phyloP scores from a whole-genome alignment of 2,113 vertebrate genomes.

The Lamprotornis superbus region DNA sequence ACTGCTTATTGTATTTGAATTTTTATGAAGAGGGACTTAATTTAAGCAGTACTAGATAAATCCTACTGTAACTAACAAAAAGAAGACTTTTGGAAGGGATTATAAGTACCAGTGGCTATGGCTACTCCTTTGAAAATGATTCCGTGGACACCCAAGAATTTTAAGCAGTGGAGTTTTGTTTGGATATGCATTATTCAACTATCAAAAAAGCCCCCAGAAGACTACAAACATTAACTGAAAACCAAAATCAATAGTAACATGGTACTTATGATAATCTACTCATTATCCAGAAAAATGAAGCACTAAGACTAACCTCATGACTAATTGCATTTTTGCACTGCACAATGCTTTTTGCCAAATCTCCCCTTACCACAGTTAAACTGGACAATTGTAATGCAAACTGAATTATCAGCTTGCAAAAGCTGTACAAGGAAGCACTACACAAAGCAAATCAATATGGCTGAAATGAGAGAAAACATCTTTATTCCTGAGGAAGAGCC shows the following conservation, averaged over 20 bases:
- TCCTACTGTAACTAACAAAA: neutral
- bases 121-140: neutral
- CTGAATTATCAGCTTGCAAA: neutral
- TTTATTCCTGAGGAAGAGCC: neutral
- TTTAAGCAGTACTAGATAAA: neutral
- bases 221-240: neutral
- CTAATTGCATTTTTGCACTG: neutral
- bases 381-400: neutral
- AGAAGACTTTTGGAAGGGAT: neutral
- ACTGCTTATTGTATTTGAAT: neutral
- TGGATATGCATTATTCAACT: neutral
- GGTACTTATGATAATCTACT: neutral
- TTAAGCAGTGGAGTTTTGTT: neutral
- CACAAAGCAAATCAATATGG: neutral
- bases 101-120: neutral
- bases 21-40: neutral
- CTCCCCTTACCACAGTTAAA: neutral
- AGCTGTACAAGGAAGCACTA: neutral
- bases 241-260: neutral
- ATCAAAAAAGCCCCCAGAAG: neutral
- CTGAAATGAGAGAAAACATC: neutral
- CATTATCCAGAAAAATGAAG: neutral
- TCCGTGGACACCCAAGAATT: neutral
- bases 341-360: neutral
- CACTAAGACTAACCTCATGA: neutral